Percentiles rank a stretch among this genome's conserved stretches.
Evolutionary conservation across 2,888 invertebrate species (phyloP).

Genomic region (Athalia rosae): DNA sequence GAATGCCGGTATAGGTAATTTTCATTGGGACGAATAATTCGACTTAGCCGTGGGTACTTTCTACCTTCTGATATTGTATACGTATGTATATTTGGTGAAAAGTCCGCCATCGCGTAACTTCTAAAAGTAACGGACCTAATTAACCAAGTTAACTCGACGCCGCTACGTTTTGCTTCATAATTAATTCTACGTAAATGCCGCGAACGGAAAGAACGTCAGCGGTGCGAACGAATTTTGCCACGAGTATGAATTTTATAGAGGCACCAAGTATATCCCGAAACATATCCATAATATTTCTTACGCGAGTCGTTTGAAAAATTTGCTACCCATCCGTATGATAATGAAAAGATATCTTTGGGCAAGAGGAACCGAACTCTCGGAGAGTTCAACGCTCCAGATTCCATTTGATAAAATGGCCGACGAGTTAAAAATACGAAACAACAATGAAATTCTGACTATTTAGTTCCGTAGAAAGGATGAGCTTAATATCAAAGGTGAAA

Average conservation of each 20-base stretch:
- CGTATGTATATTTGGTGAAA: neutral
- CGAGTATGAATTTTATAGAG: neutral
- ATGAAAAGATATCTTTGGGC: too few species aligned
- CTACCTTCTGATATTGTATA: neutral
- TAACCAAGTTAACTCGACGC: slow-evolving; percentile 1
- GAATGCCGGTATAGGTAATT: slow-evolving; percentile 17
- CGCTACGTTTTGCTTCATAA: neutral
- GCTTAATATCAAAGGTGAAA: slow-evolving; percentile 39
- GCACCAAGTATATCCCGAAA: neutral
- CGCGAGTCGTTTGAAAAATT: too few species aligned
- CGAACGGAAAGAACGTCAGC: neutral
- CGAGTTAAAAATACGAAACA: slow-evolving; percentile 6
- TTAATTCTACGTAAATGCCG: neutral
- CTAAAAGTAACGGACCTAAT: slow-evolving; percentile 28
- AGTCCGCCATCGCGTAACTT: neutral
- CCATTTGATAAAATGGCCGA: neutral
- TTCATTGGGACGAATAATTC: neutral
- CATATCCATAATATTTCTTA: too few species aligned
- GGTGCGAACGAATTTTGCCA: neutral
- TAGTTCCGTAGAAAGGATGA: slow-evolving; percentile 25
- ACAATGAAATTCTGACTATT: slow-evolving; percentile 2
- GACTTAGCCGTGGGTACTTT: neutral
- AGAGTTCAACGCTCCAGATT: neutral
- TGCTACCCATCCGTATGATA: too few species aligned
- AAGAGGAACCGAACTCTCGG: too few species aligned